These are phyloP conservation scores for Melopsittacus undulatus DNA, from an alignment of 2,797 vertebrate genomes.

Conservation along the genomic window DNA sequence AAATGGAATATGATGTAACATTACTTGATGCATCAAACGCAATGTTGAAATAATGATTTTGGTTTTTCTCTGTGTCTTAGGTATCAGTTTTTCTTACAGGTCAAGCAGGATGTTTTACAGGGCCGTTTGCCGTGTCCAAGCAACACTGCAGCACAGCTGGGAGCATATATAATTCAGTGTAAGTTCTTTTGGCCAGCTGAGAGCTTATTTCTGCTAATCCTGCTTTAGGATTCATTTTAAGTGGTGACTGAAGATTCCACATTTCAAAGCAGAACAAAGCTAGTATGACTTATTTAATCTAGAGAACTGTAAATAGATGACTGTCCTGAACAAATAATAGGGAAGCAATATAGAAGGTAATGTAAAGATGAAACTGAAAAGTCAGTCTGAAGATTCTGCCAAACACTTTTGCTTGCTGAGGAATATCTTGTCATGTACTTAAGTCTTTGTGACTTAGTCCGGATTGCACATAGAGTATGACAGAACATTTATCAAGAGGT, in stretches of 20 bases:
- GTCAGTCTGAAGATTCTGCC: not conserved
- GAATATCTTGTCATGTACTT: not conserved
- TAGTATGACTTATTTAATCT: not conserved
- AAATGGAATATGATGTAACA: not conserved
- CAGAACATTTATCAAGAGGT: not conserved
- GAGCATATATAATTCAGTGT: slow-evolving; percentile 85
- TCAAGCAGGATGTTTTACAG: slow-evolving; percentile 89
- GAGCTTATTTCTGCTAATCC: not conserved
- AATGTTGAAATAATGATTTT: not conserved
- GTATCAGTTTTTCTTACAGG: slow-evolving; percentile 90
- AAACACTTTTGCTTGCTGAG: not conserved
- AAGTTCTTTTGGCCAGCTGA: slow-evolving; percentile 46
- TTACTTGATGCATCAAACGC: not conserved
- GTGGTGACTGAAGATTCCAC: not conserved
- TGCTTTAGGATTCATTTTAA: not conserved
- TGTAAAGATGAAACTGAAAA: not conserved
- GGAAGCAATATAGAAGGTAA: not conserved
- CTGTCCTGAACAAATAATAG: not conserved
- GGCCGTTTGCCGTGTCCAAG: slow-evolving; percentile 84
- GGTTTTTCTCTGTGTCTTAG: slow-evolving; percentile 73
- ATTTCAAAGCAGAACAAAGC: not conserved
- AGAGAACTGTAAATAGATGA: not conserved
- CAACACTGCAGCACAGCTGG: slow-evolving; percentile 80
- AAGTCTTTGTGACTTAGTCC: not conserved
- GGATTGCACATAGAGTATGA: not conserved